These are phyloP conservation scores for Euplagia quadripunctaria DNA, from an alignment of 2,888 invertebrate genomes.

Conservation along the genomic window DNA sequence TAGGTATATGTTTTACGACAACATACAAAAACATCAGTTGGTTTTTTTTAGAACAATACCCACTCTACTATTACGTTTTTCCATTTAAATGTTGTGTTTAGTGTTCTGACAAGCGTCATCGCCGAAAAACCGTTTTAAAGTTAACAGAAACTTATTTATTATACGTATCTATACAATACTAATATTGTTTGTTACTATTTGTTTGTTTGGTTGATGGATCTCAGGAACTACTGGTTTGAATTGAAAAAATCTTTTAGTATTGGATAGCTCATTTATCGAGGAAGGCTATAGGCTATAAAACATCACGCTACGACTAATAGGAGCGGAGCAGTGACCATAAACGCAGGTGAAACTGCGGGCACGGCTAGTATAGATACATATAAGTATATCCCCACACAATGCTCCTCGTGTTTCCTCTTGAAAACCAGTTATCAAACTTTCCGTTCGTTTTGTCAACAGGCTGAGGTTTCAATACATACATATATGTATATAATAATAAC, in stretches of 20 bases:
- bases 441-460: neutral
- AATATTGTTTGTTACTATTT: too few relatives aligned
- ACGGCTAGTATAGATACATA: too few relatives aligned
- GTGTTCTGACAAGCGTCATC: constrained; percentile 8
- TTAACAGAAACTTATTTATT: neutral
- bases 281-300: too few relatives aligned
- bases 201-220: too few relatives aligned
- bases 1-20: constrained; percentile 17
- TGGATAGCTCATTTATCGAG: too few relatives aligned
- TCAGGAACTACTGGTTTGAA: too few relatives aligned
- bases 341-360: too few relatives aligned
- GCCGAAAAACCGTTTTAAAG: neutral
- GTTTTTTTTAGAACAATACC: constrained; percentile 35
- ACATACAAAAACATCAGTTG: constrained; percentile 22
- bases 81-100: constrained; percentile 7
- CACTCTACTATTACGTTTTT: constrained; percentile 4
- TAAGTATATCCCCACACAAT: neutral
- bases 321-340: too few relatives aligned
- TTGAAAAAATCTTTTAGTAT: too few relatives aligned
- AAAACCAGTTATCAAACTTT: neutral
- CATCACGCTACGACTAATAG: too few relatives aligned
- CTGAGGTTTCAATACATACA: neutral
- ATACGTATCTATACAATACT: neutral
- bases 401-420: neutral
- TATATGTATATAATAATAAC: too few relatives aligned